Evolutionary conservation across 2,888 invertebrate genomes (phyloP), one percentile per base, ranked within the genome.

Genomic region (Diogma glabrata): DNA sequence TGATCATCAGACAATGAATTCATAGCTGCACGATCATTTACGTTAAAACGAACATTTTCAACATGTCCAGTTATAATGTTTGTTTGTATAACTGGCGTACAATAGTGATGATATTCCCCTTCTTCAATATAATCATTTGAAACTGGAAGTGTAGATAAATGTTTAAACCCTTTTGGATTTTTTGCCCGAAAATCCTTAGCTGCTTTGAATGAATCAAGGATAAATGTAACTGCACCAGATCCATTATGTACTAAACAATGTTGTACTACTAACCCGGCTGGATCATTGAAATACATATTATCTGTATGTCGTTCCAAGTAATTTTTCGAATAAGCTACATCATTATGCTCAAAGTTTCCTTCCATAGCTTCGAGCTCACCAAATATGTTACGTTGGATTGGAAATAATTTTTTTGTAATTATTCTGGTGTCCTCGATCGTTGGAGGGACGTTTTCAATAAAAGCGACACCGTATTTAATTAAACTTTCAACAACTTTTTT

Each of bases 271-370:
- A 78, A 61, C 0, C 87, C 87, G 47, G 82, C 78, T 2, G 87
- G 78, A 64, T 85, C 81, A 50, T 76, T 77, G 57, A 85, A 84
- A 61, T 88, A 90, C 0, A 86, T 86, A 51, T 79, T 84, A 61
- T 89, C 89, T 3, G 80, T 87, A 61, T 90, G 89, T 0, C 79
- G 74, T 3, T 80, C 81, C 1, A 90, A 68, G 14, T 75, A 75
- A 3, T 78, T 67, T 28, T 75, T 79, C 0, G 82, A 79, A 60
- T 87, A 89, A 0, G 88, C 84, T 0, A 84, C 82, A 60, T 89
- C 89, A 1, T 77, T 77, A 57, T 81, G 79, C 5, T 75, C 74
- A 8, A 72, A 64, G 22, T 72, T 65, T 14, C 76, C 74, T 4
- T 75, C 75, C 58, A 86, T 78, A 33, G 74, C 71, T 80, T 82